Evolutionary conservation across 1,140 invertebrate species (phyloP), one percentile per base, ranked within the genome.

Genomic region (Bombus confusus): DNA sequence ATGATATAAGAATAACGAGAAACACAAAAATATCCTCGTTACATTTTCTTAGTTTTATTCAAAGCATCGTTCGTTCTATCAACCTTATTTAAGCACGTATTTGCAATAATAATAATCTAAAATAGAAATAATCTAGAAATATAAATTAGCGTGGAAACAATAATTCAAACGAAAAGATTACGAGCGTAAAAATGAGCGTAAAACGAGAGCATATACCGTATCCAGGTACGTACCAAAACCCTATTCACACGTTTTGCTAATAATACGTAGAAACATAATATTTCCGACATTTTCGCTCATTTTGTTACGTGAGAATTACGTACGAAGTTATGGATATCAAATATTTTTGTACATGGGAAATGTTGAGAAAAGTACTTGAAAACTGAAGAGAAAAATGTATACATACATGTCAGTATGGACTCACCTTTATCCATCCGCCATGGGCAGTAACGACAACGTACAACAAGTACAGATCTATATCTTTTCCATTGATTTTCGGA

Each of bases 391-490:
- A 69, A 62, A 82, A 39, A 76, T 74, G 37, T 39, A 25, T 39
- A 39, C 13, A 18, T 22, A 10, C 12, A 39, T 39, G 5, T 31
- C 41, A 37, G n/a, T 77, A 62, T 57, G n/a, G 71, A 93, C 96
- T 96, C 95, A 99, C 98, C 97, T 98, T 99, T 91, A 98, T 97
- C 96, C 98, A 98, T 92, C 98, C 98, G 91, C 98, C 98, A 92
- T 97, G 96, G 77, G 97, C 97, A 86, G 98, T 98, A n/a, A 99
- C 98, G 91, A 98, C 96, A 87, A 97, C 97, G 94, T 99, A 99
- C 76, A 99, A 96, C 72, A 97, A 96, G 95, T 98, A 98, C 75
- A 99, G 96, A 96, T 99, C 98, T 92, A 99, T 96, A 94, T 98
- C 97, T 90, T 97, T 96, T 64, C 98, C 98, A 95, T 97, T 98